Percentiles rank a stretch among this genome's conserved stretches.
Conservation (phyloP, 1,140 invertebrate genomes). For the Amyelois transitella region DNA sequence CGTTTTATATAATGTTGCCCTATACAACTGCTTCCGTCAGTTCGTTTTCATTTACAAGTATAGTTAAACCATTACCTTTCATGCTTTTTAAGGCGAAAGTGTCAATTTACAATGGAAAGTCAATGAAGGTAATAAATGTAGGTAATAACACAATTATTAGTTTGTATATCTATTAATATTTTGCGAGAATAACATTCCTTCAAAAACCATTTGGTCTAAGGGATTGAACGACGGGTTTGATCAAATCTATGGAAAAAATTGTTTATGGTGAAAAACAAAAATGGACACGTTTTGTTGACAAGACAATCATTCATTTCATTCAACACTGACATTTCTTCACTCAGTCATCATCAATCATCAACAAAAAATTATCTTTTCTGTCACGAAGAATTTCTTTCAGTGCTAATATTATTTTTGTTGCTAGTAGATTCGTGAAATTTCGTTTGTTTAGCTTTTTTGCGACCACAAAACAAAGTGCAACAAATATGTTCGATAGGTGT, state of each 20-base stretch:
- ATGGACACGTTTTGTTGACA: slow-evolving; percentile 6
- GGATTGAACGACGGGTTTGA: too few relatives aligned
- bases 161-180: too few relatives aligned
- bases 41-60: background rate
- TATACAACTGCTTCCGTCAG: background rate
- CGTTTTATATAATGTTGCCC: background rate
- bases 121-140: too few relatives aligned
- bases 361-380: slow-evolving; percentile 19
- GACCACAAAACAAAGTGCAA: slow-evolving; percentile 3
- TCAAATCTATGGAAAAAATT: too few relatives aligned
- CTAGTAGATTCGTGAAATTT: slow-evolving; percentile 14
- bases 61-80: background rate
- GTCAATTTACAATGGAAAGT: too few relatives aligned
- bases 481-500: slow-evolving; percentile 29
- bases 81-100: too few relatives aligned
- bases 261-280: background rate
- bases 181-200: too few relatives aligned
- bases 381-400: slow-evolving; percentile 26
- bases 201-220: too few relatives aligned
- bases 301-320: slow-evolving; percentile 12
- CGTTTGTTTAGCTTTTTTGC: slow-evolving; percentile 34
- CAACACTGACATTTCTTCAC: background rate
- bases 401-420: slow-evolving; percentile 23
- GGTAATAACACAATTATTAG: too few relatives aligned
- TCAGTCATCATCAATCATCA: slow-evolving; percentile 11